A percentile compares a stretch with the other conserved stretches of the same genome.
Conservation (phyloP, 2,113 vertebrate species). For the Ophthalmolycus amberensis region DNA sequence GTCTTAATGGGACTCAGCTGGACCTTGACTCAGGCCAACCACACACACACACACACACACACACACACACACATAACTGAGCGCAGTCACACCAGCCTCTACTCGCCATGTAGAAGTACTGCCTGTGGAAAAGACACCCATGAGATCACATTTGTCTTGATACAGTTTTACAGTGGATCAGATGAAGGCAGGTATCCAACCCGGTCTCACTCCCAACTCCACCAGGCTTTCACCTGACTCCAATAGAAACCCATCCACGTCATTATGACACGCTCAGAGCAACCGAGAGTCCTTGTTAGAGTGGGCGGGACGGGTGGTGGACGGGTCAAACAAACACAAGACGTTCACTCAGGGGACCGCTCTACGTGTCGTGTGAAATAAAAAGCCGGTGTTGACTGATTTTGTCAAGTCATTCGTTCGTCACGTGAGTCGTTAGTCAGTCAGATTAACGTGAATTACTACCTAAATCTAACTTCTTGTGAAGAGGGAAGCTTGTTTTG, state of each 20-base stretch:
- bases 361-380: background rate
- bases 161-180: background rate
- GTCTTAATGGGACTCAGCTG: constrained; percentile 27
- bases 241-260: background rate
- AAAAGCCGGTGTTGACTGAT: background rate
- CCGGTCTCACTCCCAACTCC: background rate
- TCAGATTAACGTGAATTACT: background rate
- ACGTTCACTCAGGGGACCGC: background rate
- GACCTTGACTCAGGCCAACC: background rate
- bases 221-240: background rate
- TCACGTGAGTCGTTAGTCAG: background rate
- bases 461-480: background rate
- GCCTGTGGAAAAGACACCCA: background rate
- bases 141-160: background rate
- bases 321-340: background rate
- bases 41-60: constrained; percentile 4
- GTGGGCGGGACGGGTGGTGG: background rate
- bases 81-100: background rate
- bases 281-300: background rate
- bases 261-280: background rate
- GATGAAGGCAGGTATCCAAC: background rate
- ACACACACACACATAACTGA: background rate
- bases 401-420: background rate
- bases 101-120: background rate
- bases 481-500: background rate